Evolutionary conservation across 2,888 invertebrate species (phyloP).

Genomic region (Andrena hattorfiana): DNA sequence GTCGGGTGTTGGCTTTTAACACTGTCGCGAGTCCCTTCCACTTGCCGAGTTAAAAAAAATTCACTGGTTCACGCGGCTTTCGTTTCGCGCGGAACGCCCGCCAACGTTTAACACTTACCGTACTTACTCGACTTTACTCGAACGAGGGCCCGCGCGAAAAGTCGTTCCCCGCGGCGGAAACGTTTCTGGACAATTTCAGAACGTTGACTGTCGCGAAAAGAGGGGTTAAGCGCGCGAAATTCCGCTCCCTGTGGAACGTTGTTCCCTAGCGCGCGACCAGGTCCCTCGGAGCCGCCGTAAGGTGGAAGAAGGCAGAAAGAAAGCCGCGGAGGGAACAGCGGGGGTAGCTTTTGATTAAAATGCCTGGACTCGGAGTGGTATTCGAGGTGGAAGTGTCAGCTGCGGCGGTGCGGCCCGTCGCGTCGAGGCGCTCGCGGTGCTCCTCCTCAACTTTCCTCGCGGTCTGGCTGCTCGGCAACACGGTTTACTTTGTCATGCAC

Average conservation of each 20-base stretch:
- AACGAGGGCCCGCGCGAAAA: neutral
- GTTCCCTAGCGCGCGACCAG: neutral
- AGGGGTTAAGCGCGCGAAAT: neutral
- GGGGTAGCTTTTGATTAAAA: conserved; percentile 45
- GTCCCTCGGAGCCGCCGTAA: neutral
- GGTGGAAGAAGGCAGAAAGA: neutral
- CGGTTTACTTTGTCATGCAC: conserved; percentile 24
- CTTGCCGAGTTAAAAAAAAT: conserved; percentile 6
- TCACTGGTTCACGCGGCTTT: neutral
- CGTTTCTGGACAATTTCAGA: neutral
- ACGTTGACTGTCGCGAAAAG: neutral
- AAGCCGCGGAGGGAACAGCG: neutral
- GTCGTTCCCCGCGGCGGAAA: neutral
- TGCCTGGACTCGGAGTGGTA: conserved; percentile 2
- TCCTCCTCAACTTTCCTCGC: conserved; percentile 4
- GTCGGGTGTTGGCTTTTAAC: neutral
- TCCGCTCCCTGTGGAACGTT: neutral
- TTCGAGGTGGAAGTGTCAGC: conserved; percentile 26
- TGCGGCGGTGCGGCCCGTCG: conserved; percentile 1
- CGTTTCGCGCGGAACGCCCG: neutral
- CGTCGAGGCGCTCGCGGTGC: neutral
- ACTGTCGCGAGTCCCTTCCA: neutral
- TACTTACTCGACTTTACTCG: neutral
- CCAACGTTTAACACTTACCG: neutral
- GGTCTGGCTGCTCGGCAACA: conserved; percentile 12